These are phyloP conservation scores for Sylvilagus bachmani DNA, from an alignment of 2,113 vertebrate genomes.

Conservation along the genomic window DNA sequence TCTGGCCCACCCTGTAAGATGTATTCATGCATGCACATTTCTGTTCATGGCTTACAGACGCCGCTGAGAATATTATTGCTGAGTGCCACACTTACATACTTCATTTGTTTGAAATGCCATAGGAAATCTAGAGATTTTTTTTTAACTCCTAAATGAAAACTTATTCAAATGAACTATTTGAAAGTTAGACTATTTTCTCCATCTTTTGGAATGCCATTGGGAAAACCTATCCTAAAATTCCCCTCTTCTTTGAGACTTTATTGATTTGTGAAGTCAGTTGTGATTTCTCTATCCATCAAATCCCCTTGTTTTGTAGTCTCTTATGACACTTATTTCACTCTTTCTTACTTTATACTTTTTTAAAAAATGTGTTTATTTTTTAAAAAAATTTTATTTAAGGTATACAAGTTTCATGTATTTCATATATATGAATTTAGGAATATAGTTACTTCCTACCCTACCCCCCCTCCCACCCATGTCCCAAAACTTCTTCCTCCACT, in stretches of 20 bases:
- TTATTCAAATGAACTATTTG: background rate
- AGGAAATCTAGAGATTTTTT: background rate
- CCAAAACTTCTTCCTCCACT: too few relatives aligned
- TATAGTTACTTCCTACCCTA: too few relatives aligned
- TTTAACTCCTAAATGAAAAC: background rate
- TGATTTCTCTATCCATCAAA: background rate
- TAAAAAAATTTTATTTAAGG: too few relatives aligned
- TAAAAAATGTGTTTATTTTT: background rate
- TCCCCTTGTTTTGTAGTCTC: background rate
- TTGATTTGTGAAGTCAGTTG: background rate
- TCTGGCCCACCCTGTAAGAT: background rate
- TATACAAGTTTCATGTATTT: too few relatives aligned
- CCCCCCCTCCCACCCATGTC: too few relatives aligned
- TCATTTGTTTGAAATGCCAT: constrained; percentile 3
- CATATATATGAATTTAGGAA: too few relatives aligned
- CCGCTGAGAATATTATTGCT: background rate
- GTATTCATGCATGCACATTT: background rate
- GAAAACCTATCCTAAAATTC: background rate
- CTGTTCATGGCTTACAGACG: background rate
- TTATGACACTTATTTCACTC: background rate
- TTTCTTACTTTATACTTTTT: background rate
- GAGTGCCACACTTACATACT: background rate
- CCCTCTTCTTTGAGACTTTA: background rate
- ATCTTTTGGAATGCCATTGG: background rate
- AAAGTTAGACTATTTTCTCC: constrained; percentile 16